Conservation (phyloP, 2,888 invertebrate genomes). For the Acholoe squamosa region DNA sequence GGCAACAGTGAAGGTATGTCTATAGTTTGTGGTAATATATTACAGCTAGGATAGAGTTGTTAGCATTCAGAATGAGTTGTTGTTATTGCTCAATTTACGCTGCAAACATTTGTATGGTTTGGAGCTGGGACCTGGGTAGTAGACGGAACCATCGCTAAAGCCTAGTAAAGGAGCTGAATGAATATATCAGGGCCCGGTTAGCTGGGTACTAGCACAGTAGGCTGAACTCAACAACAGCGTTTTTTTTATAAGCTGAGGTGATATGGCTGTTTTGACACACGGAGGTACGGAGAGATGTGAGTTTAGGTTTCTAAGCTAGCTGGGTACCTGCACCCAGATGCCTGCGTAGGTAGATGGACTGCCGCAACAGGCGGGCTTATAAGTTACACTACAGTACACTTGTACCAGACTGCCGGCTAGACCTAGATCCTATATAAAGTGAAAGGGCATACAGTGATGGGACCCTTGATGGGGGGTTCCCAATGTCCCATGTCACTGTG, state of each 20-base stretch:
- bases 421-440: no score
- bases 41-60: background rate
- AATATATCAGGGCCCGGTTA: no score
- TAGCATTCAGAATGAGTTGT: background rate
- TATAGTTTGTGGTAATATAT: conserved; percentile 44
- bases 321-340: background rate
- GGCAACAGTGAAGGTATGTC: background rate
- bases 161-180: background rate
- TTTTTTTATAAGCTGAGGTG: no score
- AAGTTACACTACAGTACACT: background rate
- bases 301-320: no score
- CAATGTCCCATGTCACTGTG: no score
- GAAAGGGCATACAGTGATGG: no score
- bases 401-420: background rate
- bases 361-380: background rate
- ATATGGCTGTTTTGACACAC: no score
- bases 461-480: no score
- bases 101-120: background rate
- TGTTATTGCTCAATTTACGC: background rate
- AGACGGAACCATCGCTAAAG: background rate
- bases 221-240: no score
- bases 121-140: background rate
- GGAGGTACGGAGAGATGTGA: no score
- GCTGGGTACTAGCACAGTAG: no score
- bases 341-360: background rate